Percentiles rank a stretch among this genome's conserved stretches.
phyloP scores from a whole-genome alignment of 2,888 invertebrate genomes.

The Arrhopalites spinosus region DNA sequence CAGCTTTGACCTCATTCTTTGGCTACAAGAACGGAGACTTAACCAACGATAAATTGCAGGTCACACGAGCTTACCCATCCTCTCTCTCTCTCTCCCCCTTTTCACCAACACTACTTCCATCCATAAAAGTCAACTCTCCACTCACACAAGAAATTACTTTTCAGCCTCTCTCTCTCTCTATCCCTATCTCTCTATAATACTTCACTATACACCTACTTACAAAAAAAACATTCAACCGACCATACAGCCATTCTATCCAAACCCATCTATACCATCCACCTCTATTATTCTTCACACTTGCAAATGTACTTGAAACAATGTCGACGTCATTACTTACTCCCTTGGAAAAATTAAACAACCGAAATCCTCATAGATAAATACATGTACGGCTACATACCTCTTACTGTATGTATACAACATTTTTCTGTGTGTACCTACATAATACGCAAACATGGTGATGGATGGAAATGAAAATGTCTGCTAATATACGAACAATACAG shows the following conservation, averaged over 20 bases:
- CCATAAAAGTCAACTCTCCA: conserved; percentile 38
- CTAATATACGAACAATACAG: neutral
- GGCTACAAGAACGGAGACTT: conserved; percentile 34
- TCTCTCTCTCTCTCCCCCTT: conserved; percentile 39
- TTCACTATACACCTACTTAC: conserved; percentile 23
- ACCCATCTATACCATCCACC: neutral
- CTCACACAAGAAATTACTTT: conserved; percentile 36
- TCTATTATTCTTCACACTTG: conserved; percentile 32
- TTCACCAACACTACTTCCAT: conserved; percentile 40
- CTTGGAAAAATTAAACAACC: conserved; percentile 36
- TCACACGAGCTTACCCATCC: conserved; percentile 42
- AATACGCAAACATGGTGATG: too few species aligned
- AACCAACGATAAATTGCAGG: conserved; percentile 42
- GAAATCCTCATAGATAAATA: conserved; percentile 29
- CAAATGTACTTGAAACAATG: conserved; percentile 36
- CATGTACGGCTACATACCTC: conserved; percentile 11
- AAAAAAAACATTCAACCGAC: conserved; percentile 21
- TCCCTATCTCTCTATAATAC: conserved; percentile 27
- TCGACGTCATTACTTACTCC: conserved; percentile 27
- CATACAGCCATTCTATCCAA: conserved; percentile 12
- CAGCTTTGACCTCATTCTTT: conserved; percentile 41
- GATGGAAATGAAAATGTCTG: too few species aligned
- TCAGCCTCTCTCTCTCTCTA: conserved; percentile 39
- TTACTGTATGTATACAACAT: too few species aligned
- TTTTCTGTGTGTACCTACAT: too few species aligned